Evolutionary conservation across 2,888 invertebrate species (phyloP).

Genomic region (Deilephila elpenor): DNA sequence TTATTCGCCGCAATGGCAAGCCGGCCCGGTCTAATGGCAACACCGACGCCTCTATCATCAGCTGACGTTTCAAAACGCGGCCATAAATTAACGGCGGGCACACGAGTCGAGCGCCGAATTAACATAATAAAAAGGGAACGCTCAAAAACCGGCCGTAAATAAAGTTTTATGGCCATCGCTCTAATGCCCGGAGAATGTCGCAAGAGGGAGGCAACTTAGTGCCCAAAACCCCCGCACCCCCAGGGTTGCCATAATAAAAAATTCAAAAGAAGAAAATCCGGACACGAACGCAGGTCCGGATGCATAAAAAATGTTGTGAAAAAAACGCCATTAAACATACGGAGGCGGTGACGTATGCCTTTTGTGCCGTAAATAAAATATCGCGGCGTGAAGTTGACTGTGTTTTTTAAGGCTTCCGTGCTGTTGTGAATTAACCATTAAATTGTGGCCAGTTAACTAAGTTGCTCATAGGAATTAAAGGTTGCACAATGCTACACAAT

Average conservation of each 20-base stretch:
- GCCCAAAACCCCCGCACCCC: conserved; percentile 29
- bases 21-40: conserved; percentile 2
- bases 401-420: neutral
- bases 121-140: conserved; percentile 81
- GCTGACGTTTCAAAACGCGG: conserved; percentile 31
- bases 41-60: conserved; percentile 21
- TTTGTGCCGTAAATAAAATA: conserved; percentile 27
- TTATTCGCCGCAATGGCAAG: neutral
- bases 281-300: conserved; percentile 49
- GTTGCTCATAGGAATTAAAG: too few relatives aligned
- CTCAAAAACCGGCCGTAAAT: conserved; percentile 77
- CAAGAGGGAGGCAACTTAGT: conserved; percentile 45
- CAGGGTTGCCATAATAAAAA: conserved; percentile 56
- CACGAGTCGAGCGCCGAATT: conserved; percentile 58
- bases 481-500: too few relatives aligned
- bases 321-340: conserved; percentile 58
- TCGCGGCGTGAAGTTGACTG: conserved; percentile 21
- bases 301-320: conserved; percentile 55
- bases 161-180: conserved; percentile 78
- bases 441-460: conserved; percentile 11
- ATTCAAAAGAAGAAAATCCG: conserved; percentile 55
- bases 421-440: conserved; percentile 9
- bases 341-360: conserved; percentile 48
- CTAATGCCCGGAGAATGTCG: conserved; percentile 79
- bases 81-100: conserved; percentile 69